Percentiles rank a stretch among this genome's conserved stretches.
These are phyloP conservation scores for Euplexia lucipara DNA, from an alignment of 2,888 invertebrate species.

Conservation along the genomic window DNA sequence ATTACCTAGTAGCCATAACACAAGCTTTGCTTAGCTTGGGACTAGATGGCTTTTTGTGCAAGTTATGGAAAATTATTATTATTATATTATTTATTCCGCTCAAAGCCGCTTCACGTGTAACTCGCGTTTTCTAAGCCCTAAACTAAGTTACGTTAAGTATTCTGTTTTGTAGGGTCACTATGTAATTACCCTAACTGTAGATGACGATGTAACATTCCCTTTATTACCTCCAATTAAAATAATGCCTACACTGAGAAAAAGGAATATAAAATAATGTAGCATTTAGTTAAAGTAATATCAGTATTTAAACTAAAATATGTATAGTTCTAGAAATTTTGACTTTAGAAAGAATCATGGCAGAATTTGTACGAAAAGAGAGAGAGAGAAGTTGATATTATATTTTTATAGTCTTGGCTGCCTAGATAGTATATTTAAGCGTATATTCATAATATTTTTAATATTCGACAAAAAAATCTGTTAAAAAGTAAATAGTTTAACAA, in stretches of 20 bases:
- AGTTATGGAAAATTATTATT: no score
- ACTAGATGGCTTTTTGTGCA: no score
- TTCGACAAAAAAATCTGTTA: no score
- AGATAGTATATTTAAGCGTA: no score
- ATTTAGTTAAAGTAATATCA: constrained; percentile 4
- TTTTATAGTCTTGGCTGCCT: no score
- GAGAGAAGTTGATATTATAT: no score
- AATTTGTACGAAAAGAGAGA: no score
- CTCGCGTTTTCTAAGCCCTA: background rate
- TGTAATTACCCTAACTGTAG: constrained; percentile 24
- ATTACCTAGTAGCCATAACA: no score
- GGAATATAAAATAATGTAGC: constrained; percentile 15
- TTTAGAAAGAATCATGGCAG: no score
- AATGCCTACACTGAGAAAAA: constrained; percentile 9
- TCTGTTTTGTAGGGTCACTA: constrained; percentile 1
- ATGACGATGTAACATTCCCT: constrained; percentile 24
- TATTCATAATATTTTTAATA: no score
- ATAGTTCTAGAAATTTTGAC: background rate
- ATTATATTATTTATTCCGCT: constrained; percentile 5
- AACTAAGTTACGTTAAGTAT: constrained; percentile 19
- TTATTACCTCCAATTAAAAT: constrained; percentile 31
- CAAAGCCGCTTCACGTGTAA: background rate
- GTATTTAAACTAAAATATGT: background rate
- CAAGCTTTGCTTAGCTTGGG: no score
- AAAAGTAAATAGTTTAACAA: no score